Percentiles rank a stretch among this genome's conserved stretches.
Conservation (phyloP, 2,797 vertebrate species). For the Scomberomorus guttatus region DNA sequence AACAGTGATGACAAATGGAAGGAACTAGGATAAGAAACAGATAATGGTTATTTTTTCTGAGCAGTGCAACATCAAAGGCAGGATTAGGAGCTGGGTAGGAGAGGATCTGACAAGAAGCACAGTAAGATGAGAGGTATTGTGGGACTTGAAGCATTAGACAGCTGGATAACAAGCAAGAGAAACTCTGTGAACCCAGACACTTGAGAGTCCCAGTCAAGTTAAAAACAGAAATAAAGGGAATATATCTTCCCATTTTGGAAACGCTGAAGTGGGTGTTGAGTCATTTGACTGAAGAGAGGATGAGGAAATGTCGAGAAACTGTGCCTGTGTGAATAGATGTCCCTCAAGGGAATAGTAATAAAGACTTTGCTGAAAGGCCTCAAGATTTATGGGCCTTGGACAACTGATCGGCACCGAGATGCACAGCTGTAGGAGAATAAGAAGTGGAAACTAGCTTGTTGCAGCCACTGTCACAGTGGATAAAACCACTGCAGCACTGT, state of each 20-base stretch:
- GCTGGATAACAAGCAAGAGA: slow-evolving; percentile 65
- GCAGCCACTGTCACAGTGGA: slow-evolving; percentile 41
- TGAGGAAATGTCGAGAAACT: slow-evolving; percentile 51
- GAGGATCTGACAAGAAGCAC: slow-evolving; percentile 39
- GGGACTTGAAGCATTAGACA: slow-evolving; percentile 48
- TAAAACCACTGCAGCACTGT: slow-evolving; percentile 25
- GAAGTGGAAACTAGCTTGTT: slow-evolving; percentile 43
- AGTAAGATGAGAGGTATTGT: slow-evolving; percentile 60
- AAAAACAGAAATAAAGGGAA: slow-evolving; percentile 45
- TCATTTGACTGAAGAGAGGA: slow-evolving; percentile 45
- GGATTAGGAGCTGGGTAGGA: slow-evolving; percentile 27
- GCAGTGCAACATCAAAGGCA: slow-evolving; percentile 36
- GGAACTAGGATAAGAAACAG: slow-evolving; percentile 10
- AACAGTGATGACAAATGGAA: slow-evolving; percentile 15
- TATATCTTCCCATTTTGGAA: slow-evolving; percentile 47
- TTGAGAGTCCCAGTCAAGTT: slow-evolving; percentile 49
- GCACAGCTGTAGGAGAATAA: slow-evolving; percentile 43
- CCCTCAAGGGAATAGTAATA: slow-evolving; percentile 27
- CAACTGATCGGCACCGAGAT: slow-evolving; percentile 31
- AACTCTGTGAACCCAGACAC: slow-evolving; percentile 71
- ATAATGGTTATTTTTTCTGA: slow-evolving; percentile 48
- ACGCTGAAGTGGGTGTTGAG: slow-evolving; percentile 63
- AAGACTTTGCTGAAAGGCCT: slow-evolving; percentile 67
- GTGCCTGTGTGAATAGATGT: slow-evolving; percentile 39
- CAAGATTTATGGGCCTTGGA: slow-evolving; percentile 63